phyloP scores from a whole-genome alignment of 2,888 invertebrate genomes.

The Sericinus montela region DNA sequence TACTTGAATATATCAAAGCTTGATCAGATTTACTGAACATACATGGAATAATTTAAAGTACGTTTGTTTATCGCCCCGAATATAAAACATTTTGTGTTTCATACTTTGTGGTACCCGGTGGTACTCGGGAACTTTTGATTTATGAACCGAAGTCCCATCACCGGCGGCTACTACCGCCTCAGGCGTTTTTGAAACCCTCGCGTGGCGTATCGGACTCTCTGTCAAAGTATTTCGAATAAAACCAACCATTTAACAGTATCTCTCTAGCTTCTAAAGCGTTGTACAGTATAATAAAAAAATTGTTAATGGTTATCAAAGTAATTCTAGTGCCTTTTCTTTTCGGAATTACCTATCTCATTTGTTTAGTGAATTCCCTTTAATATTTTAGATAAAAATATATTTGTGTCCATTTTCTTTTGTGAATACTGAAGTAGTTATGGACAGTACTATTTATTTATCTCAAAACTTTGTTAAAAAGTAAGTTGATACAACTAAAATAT shows the following conservation, averaged over 20 bases:
- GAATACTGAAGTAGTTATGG: too few relatives aligned
- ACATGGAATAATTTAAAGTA: conserved; percentile 31
- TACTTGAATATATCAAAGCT: background rate
- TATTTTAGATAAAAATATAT: too few relatives aligned
- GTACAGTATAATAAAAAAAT: conserved; percentile 3
- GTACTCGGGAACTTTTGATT: conserved; percentile 71
- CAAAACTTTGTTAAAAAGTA: too few relatives aligned
- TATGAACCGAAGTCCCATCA: conserved; percentile 64
- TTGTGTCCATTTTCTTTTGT: too few relatives aligned
- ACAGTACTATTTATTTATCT: too few relatives aligned
- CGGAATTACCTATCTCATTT: too few relatives aligned
- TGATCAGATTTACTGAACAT: conserved; percentile 12
- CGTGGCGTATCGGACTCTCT: conserved; percentile 36
- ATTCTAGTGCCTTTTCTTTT: background rate
- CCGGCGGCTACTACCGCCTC: conserved; percentile 45
- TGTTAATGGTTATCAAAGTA: conserved; percentile 10
- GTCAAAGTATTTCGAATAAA: conserved; percentile 32
- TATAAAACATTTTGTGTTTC: conserved; percentile 44
- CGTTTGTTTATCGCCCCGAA: conserved; percentile 41
- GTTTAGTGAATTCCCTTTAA: too few relatives aligned
- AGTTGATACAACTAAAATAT: too few relatives aligned
- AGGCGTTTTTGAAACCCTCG: conserved; percentile 58
- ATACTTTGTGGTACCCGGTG: conserved; percentile 52
- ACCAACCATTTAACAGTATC: conserved; percentile 17
- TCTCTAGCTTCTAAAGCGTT: conserved; percentile 11